Percentiles rank a stretch among this genome's conserved stretches.
Conservation (phyloP, 1,140 invertebrate genomes). For the Drosophila tristis region DNA sequence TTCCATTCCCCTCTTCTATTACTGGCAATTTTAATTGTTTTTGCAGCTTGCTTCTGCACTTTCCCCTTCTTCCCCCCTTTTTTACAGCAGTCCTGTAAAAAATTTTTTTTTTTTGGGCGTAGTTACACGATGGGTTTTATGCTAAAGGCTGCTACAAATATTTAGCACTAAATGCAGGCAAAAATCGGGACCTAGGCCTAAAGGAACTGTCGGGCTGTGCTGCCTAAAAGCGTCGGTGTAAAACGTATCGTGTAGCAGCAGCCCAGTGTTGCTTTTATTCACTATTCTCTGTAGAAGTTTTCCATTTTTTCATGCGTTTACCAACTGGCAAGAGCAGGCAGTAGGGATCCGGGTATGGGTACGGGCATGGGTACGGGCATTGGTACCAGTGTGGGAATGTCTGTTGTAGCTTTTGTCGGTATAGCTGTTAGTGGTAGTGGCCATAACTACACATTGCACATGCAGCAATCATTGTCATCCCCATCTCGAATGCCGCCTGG, state of each 20-base stretch:
- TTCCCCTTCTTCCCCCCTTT: neutral
- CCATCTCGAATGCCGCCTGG: neutral
- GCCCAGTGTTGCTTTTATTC: too few species aligned
- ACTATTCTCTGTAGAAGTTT: too few species aligned
- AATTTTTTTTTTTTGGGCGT: neutral
- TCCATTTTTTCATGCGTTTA: too few species aligned
- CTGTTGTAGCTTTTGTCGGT: neutral
- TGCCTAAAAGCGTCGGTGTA: too few species aligned
- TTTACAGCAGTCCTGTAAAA: conserved; percentile 23
- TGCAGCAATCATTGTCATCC: conserved; percentile 41
- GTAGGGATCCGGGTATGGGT: neutral
- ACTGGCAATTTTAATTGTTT: conserved; percentile 62
- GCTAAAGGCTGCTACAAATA: too few species aligned
- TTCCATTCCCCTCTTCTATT: conserved; percentile 1
- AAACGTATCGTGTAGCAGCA: neutral
- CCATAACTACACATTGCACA: conserved; percentile 36
- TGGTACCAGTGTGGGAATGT: neutral
- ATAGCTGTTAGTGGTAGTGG: conserved; percentile 21
- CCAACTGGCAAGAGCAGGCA: too few species aligned
- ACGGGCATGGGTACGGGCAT: neutral
- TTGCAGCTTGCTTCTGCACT: conserved; percentile 19
- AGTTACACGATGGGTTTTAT: too few species aligned
- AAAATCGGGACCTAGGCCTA: too few species aligned
- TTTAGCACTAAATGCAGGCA: too few species aligned
- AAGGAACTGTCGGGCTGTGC: too few species aligned